Evolutionary conservation across 1,140 invertebrate species (phyloP), one percentile per base, ranked within the genome.

Genomic region (Tribolium castaneum): DNA sequence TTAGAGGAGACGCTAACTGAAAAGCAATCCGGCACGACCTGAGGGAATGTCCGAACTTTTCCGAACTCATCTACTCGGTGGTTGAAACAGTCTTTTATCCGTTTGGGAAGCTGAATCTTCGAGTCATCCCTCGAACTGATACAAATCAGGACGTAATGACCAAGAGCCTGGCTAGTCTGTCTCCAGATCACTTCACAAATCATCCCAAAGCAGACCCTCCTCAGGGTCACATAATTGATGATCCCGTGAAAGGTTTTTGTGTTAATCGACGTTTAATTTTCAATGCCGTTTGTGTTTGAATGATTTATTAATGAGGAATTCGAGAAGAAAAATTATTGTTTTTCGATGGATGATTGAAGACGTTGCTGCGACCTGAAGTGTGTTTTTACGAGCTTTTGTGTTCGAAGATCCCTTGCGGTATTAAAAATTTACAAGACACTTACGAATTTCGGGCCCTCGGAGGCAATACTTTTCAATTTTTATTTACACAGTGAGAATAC

Each of bases 11-110:
- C 70, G 39, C 50, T 72, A 72, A 72, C 70, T 51, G 70, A 52
- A 72, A 72, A 72, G 70, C 70, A 72, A 72, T 72, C 70, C 19
- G 3, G 70, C 12, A 52, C 70, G 70, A 72, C 70, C 70, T 72
- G 70, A 50, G 70, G 70, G 70, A 72, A 72, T 25, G 70, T 72
- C 70, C 70, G 70, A 72, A 72, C 9, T 72, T 72, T 72, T 16
- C 12, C 45, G 14, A 72, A 50, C 50, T 22, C 70, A 71, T 71
- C 66, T 13, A 49, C 66, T 45, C 14, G 35, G 10, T 14, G 54
- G 19, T 19, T 19, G 9, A 35, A 35, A 66, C 6, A 30, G 59
- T 34, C 13, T 62, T 62, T 62, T 62, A 62, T 30, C 56, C 56
- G 34, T 25, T 62, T 62, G 56, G 25, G 56, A 59, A 59, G 59